Conservation (phyloP, 2,797 vertebrate genomes). For the Hypotaenidia okinawae region DNA sequence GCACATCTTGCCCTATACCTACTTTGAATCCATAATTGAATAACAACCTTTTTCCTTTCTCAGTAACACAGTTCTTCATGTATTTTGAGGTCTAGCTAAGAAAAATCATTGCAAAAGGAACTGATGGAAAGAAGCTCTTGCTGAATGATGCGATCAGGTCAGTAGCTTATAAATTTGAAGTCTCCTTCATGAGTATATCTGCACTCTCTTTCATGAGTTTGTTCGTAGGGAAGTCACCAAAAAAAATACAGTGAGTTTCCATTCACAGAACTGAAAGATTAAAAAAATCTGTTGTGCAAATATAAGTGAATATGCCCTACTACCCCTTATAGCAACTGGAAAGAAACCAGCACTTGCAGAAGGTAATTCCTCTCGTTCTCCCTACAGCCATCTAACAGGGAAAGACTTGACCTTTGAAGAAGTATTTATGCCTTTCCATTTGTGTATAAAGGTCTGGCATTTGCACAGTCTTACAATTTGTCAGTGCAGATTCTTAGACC, state of each 20-base stretch:
- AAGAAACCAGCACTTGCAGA: background rate
- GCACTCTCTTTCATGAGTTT: background rate
- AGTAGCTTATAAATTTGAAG: background rate
- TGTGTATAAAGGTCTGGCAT: background rate
- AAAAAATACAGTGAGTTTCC: background rate
- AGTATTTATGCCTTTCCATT: background rate
- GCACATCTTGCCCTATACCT: background rate
- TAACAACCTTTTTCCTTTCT: background rate
- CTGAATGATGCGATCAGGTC: background rate
- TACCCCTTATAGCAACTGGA: background rate
- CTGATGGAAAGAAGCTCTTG: background rate
- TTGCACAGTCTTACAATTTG: background rate
- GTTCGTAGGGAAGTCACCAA: background rate
- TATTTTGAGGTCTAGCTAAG: background rate
- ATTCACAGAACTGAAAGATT: background rate
- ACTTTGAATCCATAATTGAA: background rate
- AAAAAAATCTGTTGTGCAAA: background rate
- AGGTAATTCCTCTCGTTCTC: background rate
- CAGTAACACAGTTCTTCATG: background rate
- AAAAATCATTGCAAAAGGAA: background rate
- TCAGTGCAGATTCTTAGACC: background rate
- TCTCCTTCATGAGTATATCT: background rate
- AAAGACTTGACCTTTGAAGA: background rate
- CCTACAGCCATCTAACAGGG: background rate
- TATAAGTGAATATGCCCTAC: background rate